Base-by-base conservation (phyloP, 2,888 invertebrate species). In the Strigamia maritima region DNA sequence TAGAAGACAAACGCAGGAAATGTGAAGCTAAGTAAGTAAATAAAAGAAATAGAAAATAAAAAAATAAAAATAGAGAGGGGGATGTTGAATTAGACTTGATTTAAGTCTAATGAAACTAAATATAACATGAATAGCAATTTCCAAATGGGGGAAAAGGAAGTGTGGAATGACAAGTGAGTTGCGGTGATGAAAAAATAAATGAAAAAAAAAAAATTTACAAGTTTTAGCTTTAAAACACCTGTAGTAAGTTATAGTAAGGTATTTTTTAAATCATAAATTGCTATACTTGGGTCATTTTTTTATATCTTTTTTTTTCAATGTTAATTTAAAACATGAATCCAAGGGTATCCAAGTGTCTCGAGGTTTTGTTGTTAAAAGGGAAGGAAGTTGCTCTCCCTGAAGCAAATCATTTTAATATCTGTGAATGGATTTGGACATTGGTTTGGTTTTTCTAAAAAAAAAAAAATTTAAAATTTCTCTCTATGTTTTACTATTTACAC, bases 371-470 rank as follows among this genome's bases (percentile, higher is more conserved):
- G 65, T 65, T 65, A 65, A 65, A 60, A 65, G 28, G 65, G 24
- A 65, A 65, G 65, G 65, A 65, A 65, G 65, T 65, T 65, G 65
- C 65, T 65, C 65, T 65, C 65, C 65, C 65, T 65, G 65, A 65
- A 65, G 65, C 65, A 65, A 65, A 65, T 65, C 65, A 65, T 65
- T 65, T 65, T 65, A 65, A 65, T 65, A 65, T 65, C 65, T 65
- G 28, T 26, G 65, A 65, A 65, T 65, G 65, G 28, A 65, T 65
- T 65, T 65, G 65, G 60, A 65, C 24, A 65, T 65, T 12, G 28
- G 24, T 65, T 24, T 19, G n/a, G 49, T 49, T 49, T 49, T 16
- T 44, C n/a, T n/a, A n/a, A n/a, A n/a, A n/a, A n/a, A n/a, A n/a
- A n/a, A n/a, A n/a, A n/a, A n/a, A n/a, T n/a, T n/a, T n/a, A n/a